Conservation (phyloP, 2,888 invertebrate species). For the Pseudoips prasinana region DNA sequence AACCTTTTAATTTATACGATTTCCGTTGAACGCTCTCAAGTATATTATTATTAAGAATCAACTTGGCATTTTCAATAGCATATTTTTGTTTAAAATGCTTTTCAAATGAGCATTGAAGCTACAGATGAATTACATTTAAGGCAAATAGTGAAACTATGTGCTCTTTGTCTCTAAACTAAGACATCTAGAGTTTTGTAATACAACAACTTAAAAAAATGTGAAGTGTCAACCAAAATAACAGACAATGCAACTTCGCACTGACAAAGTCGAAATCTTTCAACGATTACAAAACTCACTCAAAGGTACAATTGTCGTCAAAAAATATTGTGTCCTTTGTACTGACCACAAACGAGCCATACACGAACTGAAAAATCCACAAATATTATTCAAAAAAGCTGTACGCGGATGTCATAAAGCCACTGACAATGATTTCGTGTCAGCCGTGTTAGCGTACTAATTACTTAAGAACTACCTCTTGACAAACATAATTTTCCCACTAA, state of each 20-base stretch:
- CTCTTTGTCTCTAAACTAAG: no score
- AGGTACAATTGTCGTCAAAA: conserved; percentile 33
- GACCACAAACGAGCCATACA: conserved; percentile 43
- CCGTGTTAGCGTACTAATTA: conserved; percentile 61
- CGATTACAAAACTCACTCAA: conserved; percentile 37
- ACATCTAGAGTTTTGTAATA: no score
- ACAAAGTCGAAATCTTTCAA: conserved; percentile 21
- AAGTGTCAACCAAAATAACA: conserved; percentile 16
- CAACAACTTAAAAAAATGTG: no score
- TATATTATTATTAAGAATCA: no score
- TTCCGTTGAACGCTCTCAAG: no score
- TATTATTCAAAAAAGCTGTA: conserved; percentile 46
- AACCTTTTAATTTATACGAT: no score
- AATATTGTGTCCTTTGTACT: conserved; percentile 46
- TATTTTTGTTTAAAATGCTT: no score
- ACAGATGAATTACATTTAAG: no score
- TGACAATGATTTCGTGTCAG: conserved; percentile 55
- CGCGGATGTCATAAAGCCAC: conserved; percentile 46
- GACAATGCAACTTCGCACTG: conserved; percentile 16
- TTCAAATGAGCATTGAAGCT: no score
- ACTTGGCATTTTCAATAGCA: no score
- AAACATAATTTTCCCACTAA: conserved; percentile 28
- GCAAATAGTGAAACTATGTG: no score
- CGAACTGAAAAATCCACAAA: conserved; percentile 55
- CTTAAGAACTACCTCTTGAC: conserved; percentile 41